phyloP scores from a whole-genome alignment of 2,888 invertebrate genomes.

The Therioaphis trifolii region DNA sequence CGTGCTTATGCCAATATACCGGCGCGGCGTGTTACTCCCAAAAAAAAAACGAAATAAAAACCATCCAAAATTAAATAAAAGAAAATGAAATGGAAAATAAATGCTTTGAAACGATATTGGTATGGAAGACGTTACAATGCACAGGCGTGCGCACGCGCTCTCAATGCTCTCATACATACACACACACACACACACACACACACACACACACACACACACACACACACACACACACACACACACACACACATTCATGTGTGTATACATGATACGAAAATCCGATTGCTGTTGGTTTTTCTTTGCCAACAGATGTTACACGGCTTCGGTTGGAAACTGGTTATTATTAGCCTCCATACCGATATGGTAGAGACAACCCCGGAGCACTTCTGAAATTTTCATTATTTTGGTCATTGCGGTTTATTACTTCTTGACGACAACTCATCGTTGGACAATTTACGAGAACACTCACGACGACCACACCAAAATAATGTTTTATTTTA shows the following conservation, averaged over 20 bases:
- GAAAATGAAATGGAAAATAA: conserved; percentile 23
- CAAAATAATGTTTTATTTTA: conserved; percentile 1
- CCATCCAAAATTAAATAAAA: conserved; percentile 31
- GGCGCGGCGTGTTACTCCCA: neutral
- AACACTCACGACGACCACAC: neutral
- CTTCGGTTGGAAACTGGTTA: neutral
- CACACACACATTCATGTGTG: neutral
- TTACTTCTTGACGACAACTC: neutral
- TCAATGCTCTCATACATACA: too few species aligned
- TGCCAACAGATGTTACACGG: conserved; percentile 4
- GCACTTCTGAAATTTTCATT: neutral
- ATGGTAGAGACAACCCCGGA: neutral
- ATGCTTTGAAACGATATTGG: neutral
- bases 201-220: too few species aligned
- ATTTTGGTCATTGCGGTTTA: neutral
- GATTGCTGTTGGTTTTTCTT: neutral
- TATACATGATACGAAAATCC: neutral
- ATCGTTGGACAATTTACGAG: too few species aligned
- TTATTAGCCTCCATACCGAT: neutral
- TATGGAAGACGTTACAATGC: too few species aligned
- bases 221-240: too few species aligned
- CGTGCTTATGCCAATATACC: neutral
- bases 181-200: too few species aligned
- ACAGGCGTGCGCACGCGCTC: too few species aligned
- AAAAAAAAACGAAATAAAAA: neutral